phyloP scores from a whole-genome alignment of 2,888 invertebrate genomes.

The Serripes groenlandicus region DNA sequence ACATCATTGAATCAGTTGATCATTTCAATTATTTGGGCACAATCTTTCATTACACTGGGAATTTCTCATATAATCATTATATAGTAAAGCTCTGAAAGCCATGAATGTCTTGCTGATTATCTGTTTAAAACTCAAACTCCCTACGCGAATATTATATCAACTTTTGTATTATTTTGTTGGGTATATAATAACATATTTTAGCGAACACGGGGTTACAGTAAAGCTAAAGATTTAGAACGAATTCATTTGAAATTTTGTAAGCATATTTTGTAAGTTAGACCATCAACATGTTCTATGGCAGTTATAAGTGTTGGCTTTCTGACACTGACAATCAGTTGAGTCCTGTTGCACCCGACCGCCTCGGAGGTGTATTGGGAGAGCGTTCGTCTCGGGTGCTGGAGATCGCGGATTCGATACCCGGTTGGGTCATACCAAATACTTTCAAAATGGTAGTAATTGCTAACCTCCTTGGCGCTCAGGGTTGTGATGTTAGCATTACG shows the following conservation, averaged over 20 bases:
- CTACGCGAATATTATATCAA: background rate
- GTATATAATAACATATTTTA: background rate
- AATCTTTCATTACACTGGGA: slow-evolving; percentile 5
- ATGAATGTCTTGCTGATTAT: background rate
- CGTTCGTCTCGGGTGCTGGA: no score
- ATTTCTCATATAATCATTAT: background rate
- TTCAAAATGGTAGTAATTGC: no score
- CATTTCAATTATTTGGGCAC: slow-evolving; percentile 18
- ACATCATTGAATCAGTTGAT: slow-evolving; percentile 4
- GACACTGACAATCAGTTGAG: no score
- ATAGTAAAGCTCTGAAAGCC: slow-evolving; percentile 4
- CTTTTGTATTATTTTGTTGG: background rate
- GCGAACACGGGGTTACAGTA: slow-evolving; percentile 1
- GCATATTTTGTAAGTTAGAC: background rate
- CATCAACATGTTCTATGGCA: background rate
- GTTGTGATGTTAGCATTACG: no score
- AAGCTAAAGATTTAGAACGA: slow-evolving; percentile 5
- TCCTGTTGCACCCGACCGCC: no score
- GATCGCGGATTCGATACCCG: no score
- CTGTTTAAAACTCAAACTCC: background rate
- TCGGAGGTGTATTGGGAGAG: no score
- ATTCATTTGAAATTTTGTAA: slow-evolving; percentile 23
- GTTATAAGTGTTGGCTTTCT: no score
- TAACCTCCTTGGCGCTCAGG: no score
- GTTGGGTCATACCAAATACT: no score